Evolutionary conservation across 2,113 vertebrate species (phyloP).

Genomic region (Acrocephalus arundinaceus): DNA sequence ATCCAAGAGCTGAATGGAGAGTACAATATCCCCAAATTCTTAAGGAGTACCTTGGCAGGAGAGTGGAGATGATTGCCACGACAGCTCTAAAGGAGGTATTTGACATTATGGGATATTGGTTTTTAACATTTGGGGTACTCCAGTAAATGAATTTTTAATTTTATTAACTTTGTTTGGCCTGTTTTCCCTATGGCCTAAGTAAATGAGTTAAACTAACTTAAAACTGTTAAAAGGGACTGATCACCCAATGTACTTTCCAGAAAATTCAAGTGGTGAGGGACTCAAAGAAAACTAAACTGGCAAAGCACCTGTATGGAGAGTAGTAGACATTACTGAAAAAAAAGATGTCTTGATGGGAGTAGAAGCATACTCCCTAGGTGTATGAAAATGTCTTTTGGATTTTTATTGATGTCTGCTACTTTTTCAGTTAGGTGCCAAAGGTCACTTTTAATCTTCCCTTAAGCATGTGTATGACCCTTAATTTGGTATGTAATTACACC

Average conservation of each 20-base stretch:
- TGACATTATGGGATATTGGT: neutral
- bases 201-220: neutral
- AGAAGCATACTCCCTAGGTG: neutral
- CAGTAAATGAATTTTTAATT: neutral
- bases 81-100: neutral
- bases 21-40: neutral
- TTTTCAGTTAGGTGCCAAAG: neutral
- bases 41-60: neutral
- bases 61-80: neutral
- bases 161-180: neutral
- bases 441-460: neutral
- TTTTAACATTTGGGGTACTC: neutral
- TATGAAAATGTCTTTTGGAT: neutral
- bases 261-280: neutral
- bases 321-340: neutral
- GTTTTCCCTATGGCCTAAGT: neutral
- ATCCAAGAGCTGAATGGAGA: neutral
- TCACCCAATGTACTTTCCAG: neutral
- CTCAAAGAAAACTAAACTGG: neutral
- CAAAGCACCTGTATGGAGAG: neutral
- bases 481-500: neutral
- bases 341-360: neutral
- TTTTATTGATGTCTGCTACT: neutral
- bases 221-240: neutral
- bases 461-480: neutral